phyloP scores from a whole-genome alignment of 2,113 vertebrate species.

The Syrrhaptes paradoxus region DNA sequence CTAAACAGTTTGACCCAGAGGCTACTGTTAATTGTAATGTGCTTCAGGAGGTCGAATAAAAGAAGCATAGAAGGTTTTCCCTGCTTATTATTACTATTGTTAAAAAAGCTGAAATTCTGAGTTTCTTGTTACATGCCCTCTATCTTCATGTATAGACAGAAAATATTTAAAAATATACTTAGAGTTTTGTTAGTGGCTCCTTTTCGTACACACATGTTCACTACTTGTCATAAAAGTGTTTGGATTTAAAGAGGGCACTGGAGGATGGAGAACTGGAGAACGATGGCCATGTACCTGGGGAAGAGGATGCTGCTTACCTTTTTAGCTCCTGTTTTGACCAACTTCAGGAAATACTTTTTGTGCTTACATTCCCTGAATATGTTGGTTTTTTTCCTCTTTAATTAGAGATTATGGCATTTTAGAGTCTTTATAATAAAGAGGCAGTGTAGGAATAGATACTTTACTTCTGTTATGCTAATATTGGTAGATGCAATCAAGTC shows the following conservation, averaged over 20 bases:
- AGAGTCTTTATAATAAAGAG: not conserved
- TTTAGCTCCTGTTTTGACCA: not conserved
- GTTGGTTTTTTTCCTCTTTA: not conserved
- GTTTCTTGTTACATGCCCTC: not conserved
- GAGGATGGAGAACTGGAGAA: not conserved
- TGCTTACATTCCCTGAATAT: not conserved
- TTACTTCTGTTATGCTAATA: not conserved
- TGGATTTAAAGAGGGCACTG: not conserved
- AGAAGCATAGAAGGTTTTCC: not conserved
- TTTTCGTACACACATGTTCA: rapidly evolving
- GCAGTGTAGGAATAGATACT: not conserved
- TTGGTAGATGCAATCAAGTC: not conserved
- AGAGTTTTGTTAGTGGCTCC: not conserved
- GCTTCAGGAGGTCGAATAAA: not conserved
- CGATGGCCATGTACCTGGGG: rapidly evolving
- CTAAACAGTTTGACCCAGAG: not conserved
- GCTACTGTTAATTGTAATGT: not conserved
- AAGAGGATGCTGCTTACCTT: not conserved
- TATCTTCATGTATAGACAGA: not conserved
- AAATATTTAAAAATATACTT: not conserved
- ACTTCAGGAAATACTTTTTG: not conserved
- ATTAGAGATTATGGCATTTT: not conserved
- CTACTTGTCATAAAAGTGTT: not conserved
- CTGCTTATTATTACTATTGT: not conserved
- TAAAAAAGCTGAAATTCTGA: not conserved